phyloP scores from a whole-genome alignment of 2,888 invertebrate species.

The Ypsolopha sequella region DNA sequence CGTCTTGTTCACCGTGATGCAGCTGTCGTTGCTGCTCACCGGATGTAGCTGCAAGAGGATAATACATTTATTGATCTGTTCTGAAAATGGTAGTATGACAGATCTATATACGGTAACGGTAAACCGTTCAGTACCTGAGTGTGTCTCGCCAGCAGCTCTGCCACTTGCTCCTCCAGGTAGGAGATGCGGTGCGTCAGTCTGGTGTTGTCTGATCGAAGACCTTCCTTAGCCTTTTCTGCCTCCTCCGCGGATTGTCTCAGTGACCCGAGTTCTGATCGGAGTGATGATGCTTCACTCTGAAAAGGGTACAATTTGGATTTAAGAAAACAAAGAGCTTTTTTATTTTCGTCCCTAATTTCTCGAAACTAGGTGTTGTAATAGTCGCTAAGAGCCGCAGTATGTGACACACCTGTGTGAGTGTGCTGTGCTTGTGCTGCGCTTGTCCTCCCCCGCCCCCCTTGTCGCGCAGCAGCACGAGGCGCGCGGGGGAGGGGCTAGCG shows the following conservation, averaged over 20 bases:
- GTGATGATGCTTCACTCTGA: slow-evolving; percentile 62
- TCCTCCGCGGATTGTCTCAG: slow-evolving; percentile 73
- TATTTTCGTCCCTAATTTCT: background rate
- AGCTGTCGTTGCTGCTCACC: slow-evolving; percentile 49
- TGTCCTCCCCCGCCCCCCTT: slow-evolving; percentile 19
- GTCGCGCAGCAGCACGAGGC: slow-evolving; percentile 71
- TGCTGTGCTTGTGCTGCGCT: slow-evolving; percentile 2
- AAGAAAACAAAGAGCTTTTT: no score
- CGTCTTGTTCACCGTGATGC: slow-evolving; percentile 68
- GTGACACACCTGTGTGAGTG: background rate
- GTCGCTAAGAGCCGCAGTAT: background rate
- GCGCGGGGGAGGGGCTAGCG: slow-evolving; percentile 73
- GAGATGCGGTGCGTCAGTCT: slow-evolving; percentile 89
- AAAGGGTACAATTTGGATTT: no score
- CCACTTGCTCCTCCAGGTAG: slow-evolving; percentile 90
- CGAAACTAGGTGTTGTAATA: background rate
- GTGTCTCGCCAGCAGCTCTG: slow-evolving; percentile 66
- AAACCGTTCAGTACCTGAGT: slow-evolving; percentile 27
- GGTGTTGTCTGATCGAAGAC: slow-evolving; percentile 82
- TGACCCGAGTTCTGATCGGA: slow-evolving; percentile 71
- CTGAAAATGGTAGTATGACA: no score
- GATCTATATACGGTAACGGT: no score
- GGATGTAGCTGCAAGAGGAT: slow-evolving; percentile 37
- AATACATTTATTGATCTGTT: background rate
- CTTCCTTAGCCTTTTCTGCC: slow-evolving; percentile 73